Conservation (phyloP, 2,888 invertebrate genomes). For the Halocaridina rubra region DNA sequence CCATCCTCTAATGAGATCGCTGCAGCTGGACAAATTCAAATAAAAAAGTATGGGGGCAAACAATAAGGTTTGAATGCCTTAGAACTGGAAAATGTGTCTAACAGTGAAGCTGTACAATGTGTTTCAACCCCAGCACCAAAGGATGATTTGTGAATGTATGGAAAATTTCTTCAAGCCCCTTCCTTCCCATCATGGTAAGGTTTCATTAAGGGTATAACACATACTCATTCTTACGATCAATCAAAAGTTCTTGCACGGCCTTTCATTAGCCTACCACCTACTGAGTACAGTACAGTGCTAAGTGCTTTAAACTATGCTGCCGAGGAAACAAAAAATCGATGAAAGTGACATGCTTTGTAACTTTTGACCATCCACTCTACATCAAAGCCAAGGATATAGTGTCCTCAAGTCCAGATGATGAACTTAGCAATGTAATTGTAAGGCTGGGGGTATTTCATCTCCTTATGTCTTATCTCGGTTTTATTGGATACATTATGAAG, state of each 20-base stretch:
- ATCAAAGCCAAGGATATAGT: no score
- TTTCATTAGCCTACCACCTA: slow-evolving; percentile 8
- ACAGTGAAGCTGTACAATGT: background rate
- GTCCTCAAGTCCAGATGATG: slow-evolving; percentile 13
- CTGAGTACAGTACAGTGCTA: slow-evolving; percentile 25
- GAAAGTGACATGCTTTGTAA: background rate
- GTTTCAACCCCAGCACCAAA: background rate
- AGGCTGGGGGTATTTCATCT: background rate
- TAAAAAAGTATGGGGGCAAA: background rate
- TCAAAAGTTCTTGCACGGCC: slow-evolving; percentile 12
- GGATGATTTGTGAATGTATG: background rate
- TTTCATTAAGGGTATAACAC: background rate
- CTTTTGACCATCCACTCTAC: no score
- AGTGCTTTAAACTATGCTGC: slow-evolving; percentile 9
- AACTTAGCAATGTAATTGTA: background rate
- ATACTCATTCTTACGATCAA: slow-evolving; percentile 1
- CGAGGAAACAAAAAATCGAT: background rate
- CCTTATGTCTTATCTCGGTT: background rate
- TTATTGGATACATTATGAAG: background rate
- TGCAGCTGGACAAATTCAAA: background rate
- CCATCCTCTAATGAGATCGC: slow-evolving; percentile 11
- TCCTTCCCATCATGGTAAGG: slow-evolving; percentile 8
- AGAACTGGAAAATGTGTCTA: slow-evolving; percentile 9
- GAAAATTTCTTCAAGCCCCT: background rate
- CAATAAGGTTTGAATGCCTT: slow-evolving; percentile 6